These are phyloP conservation scores for Epinephelus cyanopodus DNA, from an alignment of 2,113 vertebrate species.

Conservation along the genomic window DNA sequence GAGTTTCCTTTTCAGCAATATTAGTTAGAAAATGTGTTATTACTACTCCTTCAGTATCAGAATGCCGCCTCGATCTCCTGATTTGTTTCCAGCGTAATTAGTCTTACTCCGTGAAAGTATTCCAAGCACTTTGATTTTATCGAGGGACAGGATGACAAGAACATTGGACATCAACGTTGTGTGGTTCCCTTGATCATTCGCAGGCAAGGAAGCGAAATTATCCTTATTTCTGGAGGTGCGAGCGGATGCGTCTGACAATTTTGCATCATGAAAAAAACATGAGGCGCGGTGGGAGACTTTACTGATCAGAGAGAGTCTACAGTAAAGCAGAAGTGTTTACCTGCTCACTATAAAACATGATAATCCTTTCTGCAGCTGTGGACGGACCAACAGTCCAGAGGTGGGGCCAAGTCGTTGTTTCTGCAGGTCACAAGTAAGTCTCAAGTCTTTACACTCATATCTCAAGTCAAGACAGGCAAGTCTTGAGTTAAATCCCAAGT, in stretches of 20 bases:
- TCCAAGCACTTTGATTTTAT: conserved; percentile 58
- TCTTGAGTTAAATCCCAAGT: too few relatives aligned
- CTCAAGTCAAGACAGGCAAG: too few relatives aligned
- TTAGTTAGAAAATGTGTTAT: conserved; percentile 12
- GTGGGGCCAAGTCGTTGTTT: too few relatives aligned
- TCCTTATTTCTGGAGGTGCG: conserved; percentile 19
- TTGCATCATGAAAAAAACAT: conserved; percentile 26
- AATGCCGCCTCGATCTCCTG: not conserved
- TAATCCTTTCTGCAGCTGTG: not conserved
- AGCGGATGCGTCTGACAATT: conserved; percentile 20
- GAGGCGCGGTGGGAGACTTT: not conserved
- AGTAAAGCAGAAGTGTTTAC: conserved; percentile 4
- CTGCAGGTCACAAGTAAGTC: too few relatives aligned
- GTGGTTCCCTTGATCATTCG: conserved; percentile 56
- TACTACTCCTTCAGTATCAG: not conserved
- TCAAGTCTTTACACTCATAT: too few relatives aligned
- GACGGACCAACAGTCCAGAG: not conserved
- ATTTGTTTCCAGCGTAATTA: conserved; percentile 50
- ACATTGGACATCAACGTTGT: conserved; percentile 46
- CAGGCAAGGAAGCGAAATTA: conserved; percentile 30
- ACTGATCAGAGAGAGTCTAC: conserved; percentile 13
- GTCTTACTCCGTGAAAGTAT: conserved; percentile 40
- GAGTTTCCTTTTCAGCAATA: not conserved
- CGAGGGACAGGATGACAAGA: conserved; percentile 54
- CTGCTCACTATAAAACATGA: conserved; percentile 1